phyloP scores from a whole-genome alignment of 2,888 invertebrate genomes.

The Monopis laevigella region DNA sequence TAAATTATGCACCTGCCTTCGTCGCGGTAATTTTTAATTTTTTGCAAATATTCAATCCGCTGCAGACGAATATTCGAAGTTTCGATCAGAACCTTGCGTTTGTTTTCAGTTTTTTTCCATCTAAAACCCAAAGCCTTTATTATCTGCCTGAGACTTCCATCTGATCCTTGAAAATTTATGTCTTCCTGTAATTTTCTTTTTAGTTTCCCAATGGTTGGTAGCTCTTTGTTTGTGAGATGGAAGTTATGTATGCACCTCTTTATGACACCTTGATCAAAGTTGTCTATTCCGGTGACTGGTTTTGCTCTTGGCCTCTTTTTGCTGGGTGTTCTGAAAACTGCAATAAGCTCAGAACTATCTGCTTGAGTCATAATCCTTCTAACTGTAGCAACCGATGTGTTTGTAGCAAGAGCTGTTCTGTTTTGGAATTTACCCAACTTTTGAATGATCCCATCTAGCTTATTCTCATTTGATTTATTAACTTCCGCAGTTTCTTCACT shows the following conservation, averaged over 20 bases:
- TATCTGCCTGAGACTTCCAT: slow-evolving; percentile 19
- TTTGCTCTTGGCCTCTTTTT: slow-evolving; percentile 13
- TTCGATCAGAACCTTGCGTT: slow-evolving; percentile 21
- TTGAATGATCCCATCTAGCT: no score
- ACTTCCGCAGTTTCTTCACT: no score
- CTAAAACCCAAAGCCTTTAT: slow-evolving; percentile 21
- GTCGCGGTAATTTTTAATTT: slow-evolving; percentile 16
- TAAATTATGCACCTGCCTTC: slow-evolving; percentile 16
- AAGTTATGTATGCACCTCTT: slow-evolving; percentile 27
- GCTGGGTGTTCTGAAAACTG: no score
- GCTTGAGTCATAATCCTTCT: no score
- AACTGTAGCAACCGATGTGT: no score
- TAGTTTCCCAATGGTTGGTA: slow-evolving; percentile 23
- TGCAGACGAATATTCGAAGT: slow-evolving; percentile 18
- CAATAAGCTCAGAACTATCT: no score
- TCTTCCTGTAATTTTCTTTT: slow-evolving; percentile 17
- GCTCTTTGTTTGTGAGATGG: slow-evolving; percentile 24
- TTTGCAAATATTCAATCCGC: slow-evolving; percentile 22
- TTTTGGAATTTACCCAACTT: no score
- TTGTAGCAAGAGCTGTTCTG: no score
- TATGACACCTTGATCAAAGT: slow-evolving; percentile 24
- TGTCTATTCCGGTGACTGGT: slow-evolving; percentile 23
- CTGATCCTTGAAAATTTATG: slow-evolving; percentile 20
- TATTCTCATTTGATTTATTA: no score
- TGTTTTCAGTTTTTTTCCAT: slow-evolving; percentile 22